phyloP scores from a whole-genome alignment of 2,113 vertebrate species.

The Drymodes brunneopygia region DNA sequence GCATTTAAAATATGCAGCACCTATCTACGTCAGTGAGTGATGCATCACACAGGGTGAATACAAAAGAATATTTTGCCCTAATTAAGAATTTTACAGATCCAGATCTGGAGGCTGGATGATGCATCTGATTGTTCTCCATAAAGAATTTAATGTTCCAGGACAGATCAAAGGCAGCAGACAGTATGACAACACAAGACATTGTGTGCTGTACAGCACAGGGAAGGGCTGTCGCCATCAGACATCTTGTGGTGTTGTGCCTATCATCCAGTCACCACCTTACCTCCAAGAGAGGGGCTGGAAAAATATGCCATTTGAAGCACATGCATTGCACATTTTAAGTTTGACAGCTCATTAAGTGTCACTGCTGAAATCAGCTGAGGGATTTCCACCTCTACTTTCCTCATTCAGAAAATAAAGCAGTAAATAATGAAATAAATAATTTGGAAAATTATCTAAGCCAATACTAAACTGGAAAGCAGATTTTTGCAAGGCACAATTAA shows the following conservation, averaged over 20 bases:
- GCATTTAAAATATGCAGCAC: slow-evolving; percentile 29
- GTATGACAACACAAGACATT: background rate
- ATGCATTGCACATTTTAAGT: background rate
- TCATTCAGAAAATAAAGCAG: background rate
- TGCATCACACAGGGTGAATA: background rate
- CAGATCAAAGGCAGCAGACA: background rate
- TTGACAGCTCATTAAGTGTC: background rate
- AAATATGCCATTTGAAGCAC: background rate
- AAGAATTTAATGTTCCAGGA: background rate
- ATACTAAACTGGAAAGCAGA: background rate
- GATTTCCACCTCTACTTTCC: background rate
- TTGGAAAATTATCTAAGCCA: background rate
- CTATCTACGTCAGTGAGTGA: background rate
- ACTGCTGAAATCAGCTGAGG: background rate
- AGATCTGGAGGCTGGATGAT: background rate
- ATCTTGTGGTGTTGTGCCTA: background rate
- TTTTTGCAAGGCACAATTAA: background rate
- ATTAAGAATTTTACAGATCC: slow-evolving; percentile 13
- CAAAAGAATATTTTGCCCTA: slow-evolving; percentile 3
- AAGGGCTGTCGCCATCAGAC: background rate
- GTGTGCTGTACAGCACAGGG: accelerated
- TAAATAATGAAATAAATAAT: background rate
- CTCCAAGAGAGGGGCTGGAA: background rate
- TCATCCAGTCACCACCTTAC: background rate
- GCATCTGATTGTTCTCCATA: background rate